phyloP scores from a whole-genome alignment of 2,888 invertebrate species.

The Acanthosepion pharaonis region DNA sequence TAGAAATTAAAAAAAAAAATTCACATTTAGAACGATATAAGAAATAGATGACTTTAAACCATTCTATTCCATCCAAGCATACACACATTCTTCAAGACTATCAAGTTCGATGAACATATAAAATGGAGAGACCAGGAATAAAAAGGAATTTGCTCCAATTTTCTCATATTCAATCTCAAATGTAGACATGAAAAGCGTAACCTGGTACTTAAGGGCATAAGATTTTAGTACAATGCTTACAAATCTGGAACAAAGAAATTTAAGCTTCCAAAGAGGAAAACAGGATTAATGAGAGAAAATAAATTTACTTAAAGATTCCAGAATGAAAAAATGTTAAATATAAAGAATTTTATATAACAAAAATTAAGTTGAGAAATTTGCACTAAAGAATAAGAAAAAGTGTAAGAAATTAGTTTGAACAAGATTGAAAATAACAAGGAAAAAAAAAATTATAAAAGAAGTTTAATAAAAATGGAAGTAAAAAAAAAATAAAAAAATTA shows the following conservation, averaged over 20 bases:
- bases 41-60: not conserved
- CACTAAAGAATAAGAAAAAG: not conserved
- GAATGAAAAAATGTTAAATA: no score
- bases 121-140: constrained; percentile 24
- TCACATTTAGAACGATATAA: not conserved
- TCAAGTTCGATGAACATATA: not conserved
- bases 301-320: no score
- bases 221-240: no score
- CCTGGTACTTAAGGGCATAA: no score
- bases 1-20: not conserved
- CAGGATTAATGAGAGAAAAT: not conserved
- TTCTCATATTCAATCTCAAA: not conserved
- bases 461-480: not conserved
- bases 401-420: not conserved
- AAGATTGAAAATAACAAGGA: not conserved
- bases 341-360: not conserved
- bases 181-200: not conserved
- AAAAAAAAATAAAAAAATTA: not conserved
- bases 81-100: not conserved
- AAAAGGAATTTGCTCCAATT: not conserved
- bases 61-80: not conserved
- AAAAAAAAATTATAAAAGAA: not conserved
- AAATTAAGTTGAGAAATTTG: not conserved
- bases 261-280: not conserved
- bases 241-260: no score